Percentiles rank a stretch among this genome's conserved stretches.
phyloP scores from a whole-genome alignment of 1,140 invertebrate genomes.

The Babylonia areolata region DNA sequence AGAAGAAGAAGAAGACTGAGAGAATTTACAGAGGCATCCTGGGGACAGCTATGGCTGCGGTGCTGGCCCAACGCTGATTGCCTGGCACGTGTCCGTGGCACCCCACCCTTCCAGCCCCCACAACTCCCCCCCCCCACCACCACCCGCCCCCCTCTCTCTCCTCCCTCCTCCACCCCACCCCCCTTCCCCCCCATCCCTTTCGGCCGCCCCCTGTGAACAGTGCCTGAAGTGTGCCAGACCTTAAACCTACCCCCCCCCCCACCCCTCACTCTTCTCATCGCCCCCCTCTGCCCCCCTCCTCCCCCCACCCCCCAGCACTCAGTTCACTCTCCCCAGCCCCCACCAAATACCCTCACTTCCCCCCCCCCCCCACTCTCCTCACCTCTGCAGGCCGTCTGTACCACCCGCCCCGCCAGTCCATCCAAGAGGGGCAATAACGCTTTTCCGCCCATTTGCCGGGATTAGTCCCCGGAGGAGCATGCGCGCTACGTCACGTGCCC shows the following conservation, averaged over 20 bases:
- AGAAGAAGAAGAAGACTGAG: not conserved
- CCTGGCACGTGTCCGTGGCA: not conserved
- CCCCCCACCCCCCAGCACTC: not conserved
- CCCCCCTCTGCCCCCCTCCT: not conserved
- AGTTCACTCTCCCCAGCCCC: not conserved
- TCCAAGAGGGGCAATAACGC: constrained; percentile 36
- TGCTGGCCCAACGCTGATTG: not conserved
- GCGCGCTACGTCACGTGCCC: constrained; percentile 24
- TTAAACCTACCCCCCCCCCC: not conserved
- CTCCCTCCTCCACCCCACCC: not conserved
- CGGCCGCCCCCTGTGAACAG: not conserved
- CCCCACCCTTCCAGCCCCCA: not conserved
- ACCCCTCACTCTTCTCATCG: not conserved
- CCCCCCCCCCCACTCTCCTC: not conserved
- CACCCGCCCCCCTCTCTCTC: too few species aligned
- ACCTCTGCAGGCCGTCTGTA: too few species aligned
- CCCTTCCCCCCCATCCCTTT: not conserved
- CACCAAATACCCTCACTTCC: too few species aligned
- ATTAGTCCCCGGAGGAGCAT: constrained; percentile 37
- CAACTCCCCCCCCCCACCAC: not conserved
- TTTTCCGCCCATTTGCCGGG: constrained; percentile 41
- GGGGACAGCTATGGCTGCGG: not conserved
- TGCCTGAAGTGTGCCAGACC: not conserved
- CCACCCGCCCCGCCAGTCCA: not conserved
- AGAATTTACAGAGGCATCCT: not conserved